Evolutionary conservation across 2,888 invertebrate genomes (phyloP).

Genomic region (Lasioglossum malachurum): DNA sequence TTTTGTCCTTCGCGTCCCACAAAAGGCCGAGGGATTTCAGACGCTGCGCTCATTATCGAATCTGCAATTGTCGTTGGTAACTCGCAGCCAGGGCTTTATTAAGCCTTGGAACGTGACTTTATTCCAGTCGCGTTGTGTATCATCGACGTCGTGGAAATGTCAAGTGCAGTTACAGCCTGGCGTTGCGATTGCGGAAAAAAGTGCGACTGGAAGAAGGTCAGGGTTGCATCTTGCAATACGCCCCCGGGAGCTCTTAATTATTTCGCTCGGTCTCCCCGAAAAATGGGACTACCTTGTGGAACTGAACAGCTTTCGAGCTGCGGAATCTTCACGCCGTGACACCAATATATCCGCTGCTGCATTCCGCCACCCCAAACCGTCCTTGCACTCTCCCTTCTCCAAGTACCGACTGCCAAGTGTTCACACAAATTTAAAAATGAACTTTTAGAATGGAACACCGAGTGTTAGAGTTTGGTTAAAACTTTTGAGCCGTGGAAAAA

Average conservation of each 20-base stretch:
- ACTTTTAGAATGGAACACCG: not conserved
- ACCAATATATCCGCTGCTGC: not conserved
- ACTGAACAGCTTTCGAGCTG: not conserved
- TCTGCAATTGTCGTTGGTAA: not conserved
- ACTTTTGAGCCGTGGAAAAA: not conserved
- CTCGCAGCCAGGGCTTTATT: not conserved
- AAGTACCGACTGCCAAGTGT: not conserved
- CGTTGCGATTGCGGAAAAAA: slow-evolving; percentile 22
- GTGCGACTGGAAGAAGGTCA: slow-evolving; percentile 47
- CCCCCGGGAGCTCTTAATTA: slow-evolving; percentile 44
- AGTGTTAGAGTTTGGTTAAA: not conserved
- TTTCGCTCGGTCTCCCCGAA: slow-evolving; percentile 16
- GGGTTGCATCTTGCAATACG: slow-evolving; percentile 39
- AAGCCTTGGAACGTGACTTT: slow-evolving; percentile 46
- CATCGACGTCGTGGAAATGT: slow-evolving; percentile 48
- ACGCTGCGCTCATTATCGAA: not conserved
- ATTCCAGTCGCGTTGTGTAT: not conserved
- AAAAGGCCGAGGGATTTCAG: not conserved
- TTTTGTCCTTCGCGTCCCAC: not conserved
- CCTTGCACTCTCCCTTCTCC: not conserved
- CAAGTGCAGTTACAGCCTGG: slow-evolving; percentile 43
- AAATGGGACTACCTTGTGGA: not conserved
- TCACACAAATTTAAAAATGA: not conserved
- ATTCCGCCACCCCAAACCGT: not conserved
- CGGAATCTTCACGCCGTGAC: not conserved